phyloP scores from a whole-genome alignment of 2,888 invertebrate genomes.

The Lymantria monacha region DNA sequence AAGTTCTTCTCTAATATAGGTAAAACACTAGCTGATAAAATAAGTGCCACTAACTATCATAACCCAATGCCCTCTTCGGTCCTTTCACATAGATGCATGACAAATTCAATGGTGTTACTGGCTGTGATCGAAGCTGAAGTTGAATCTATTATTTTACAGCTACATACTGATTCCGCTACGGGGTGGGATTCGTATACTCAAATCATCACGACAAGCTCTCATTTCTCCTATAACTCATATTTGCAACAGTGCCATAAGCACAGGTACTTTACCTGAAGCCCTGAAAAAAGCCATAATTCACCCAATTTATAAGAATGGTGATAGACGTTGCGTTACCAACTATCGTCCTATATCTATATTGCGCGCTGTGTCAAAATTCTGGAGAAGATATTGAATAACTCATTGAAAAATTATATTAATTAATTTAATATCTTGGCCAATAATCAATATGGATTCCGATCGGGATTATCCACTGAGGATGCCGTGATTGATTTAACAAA shows the following conservation, averaged over 20 bases:
- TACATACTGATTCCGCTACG: too few relatives aligned
- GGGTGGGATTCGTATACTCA: too few relatives aligned
- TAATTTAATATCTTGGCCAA: neutral
- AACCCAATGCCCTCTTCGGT: neutral
- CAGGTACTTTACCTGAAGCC: neutral
- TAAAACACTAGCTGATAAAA: too few relatives aligned
- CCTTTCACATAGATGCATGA: neutral
- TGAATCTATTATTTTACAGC: too few relatives aligned
- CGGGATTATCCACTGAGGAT: too few relatives aligned
- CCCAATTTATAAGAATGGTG: neutral
- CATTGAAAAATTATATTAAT: neutral
- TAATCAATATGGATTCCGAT: too few relatives aligned
- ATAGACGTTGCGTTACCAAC: neutral
- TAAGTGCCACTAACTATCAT: neutral
- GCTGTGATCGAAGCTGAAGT: too few relatives aligned
- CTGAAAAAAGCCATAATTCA: neutral
- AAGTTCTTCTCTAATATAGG: neutral
- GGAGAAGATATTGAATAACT: neutral
- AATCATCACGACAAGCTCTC: too few relatives aligned
- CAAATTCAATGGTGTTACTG: neutral
- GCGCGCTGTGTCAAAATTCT: neutral
- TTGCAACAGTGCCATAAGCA: too few relatives aligned
- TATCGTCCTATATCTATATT: neutral
- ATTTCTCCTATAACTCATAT: too few relatives aligned
- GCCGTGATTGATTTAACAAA: too few relatives aligned